Conservation (phyloP, 2,113 vertebrate species). For the Glareola pratincola region DNA sequence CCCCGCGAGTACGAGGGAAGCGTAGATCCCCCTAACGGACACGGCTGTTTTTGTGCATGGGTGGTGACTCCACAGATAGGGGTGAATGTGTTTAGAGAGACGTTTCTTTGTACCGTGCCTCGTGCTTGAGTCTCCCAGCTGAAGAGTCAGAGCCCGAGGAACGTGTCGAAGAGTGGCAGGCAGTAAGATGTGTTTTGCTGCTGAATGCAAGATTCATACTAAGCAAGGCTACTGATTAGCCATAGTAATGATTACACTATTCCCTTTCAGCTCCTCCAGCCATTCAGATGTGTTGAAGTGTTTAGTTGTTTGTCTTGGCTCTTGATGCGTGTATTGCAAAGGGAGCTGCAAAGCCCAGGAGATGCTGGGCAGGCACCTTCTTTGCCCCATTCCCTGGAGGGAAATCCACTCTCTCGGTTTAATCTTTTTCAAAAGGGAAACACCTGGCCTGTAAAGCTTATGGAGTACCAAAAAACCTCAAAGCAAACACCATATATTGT, state of each 20-base stretch:
- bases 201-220: background rate
- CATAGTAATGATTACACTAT: background rate
- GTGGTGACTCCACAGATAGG: fast-evolving
- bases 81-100: fast-evolving
- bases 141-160: background rate
- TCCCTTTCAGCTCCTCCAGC: background rate
- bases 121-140: background rate
- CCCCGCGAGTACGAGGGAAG: background rate
- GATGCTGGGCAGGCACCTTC: background rate
- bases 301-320: background rate
- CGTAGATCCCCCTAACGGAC: fast-evolving
- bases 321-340: background rate
- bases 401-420: background rate
- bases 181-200: background rate
- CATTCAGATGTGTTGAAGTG: background rate
- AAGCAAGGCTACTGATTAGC: background rate
- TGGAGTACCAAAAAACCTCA: background rate
- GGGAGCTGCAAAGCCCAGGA: background rate
- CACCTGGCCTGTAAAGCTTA: background rate
- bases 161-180: background rate
- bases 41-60: fast-evolving
- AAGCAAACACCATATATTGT: background rate
- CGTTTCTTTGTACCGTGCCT: background rate
- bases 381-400: background rate
- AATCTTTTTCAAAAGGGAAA: background rate